phyloP scores from a whole-genome alignment of 2,797 vertebrate species.

The Cygnus olor region DNA sequence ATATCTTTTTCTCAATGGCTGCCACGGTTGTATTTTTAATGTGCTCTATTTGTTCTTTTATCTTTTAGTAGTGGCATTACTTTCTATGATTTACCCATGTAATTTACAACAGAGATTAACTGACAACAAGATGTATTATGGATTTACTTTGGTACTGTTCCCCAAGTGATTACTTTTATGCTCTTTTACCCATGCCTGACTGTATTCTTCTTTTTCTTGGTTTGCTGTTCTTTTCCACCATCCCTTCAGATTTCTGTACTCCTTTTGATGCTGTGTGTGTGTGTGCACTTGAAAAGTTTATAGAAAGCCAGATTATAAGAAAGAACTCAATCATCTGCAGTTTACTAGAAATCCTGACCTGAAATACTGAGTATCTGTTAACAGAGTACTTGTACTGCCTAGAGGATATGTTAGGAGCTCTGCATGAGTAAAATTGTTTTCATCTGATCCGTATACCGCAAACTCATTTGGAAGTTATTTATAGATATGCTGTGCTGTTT shows the following conservation, averaged over 20 bases:
- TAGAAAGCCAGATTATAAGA: neutral
- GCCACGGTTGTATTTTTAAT: slow-evolving; percentile 53
- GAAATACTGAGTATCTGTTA: slow-evolving; percentile 2
- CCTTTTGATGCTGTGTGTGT: neutral
- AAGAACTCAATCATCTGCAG: neutral
- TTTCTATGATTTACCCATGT: slow-evolving; percentile 50
- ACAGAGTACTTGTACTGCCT: neutral
- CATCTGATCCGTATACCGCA: neutral
- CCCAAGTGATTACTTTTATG: slow-evolving; percentile 1
- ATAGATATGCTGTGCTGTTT: slow-evolving; percentile 12
- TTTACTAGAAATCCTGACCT: slow-evolving; percentile 16
- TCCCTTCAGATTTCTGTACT: neutral
- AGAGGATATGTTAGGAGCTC: neutral
- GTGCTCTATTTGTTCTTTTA: slow-evolving; percentile 52
- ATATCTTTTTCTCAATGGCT: slow-evolving; percentile 25
- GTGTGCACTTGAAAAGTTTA: neutral
- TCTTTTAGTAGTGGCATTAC: slow-evolving; percentile 49
- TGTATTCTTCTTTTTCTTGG: neutral
- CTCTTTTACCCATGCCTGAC: neutral
- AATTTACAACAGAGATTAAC: slow-evolving; percentile 61
- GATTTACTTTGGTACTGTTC: slow-evolving; percentile 49
- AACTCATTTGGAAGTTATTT: slow-evolving; percentile 46
- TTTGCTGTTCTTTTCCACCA: neutral
- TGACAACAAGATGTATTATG: slow-evolving; percentile 20
- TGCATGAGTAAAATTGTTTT: slow-evolving; percentile 27